Evolutionary conservation across 2,797 vertebrate species (phyloP), one percentile per base, ranked within the genome.

Genomic region (Enteromius trimaculatus): DNA sequence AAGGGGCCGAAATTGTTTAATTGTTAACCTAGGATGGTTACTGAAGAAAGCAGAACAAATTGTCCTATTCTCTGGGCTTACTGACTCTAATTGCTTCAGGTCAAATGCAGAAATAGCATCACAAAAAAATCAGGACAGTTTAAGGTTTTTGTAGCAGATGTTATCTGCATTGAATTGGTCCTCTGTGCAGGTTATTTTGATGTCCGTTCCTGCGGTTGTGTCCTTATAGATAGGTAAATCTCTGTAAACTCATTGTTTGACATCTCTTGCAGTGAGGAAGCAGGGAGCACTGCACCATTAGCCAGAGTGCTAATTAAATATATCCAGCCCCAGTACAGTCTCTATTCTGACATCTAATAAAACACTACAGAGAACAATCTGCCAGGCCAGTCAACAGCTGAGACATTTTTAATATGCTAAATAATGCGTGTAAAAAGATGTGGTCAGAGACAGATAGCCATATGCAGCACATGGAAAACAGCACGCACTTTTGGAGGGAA

Each of bases 261-360:
- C 68, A 79, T 82, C 26, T 80, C 85, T 23, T 60, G 34, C 77
- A 60, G 29, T 39, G 42, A 62, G 29, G 53, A 44, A 51, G 77
- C 74, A 64, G 74, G 78, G 42, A 83, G 62, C 71, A 76, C 31
- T 44, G 34, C 37, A 71, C 51, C 77, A 69, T 77, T 77, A 79
- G 65, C 78, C 65, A 70, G 81, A 80, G 42, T 23, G 53, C 64
- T 83, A 83, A 86, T 83, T 78, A 77, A 83, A 87, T 53, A 84
- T 81, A 49, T 75, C 71, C 68, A 78, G 51, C 72, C 21, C 66
- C 39, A 85, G 23, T 71, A 69, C 65, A 66, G 64, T 69, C 76
- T 49, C 42, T 65, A 55, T 79, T 49, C 31, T 79, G 49, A 85
- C 68, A 69, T 69, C 51, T 81, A 66, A 85, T 74, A 81, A 78